Evolutionary conservation across 2,888 invertebrate species (phyloP).

Genomic region (Malachius bipustulatus): DNA sequence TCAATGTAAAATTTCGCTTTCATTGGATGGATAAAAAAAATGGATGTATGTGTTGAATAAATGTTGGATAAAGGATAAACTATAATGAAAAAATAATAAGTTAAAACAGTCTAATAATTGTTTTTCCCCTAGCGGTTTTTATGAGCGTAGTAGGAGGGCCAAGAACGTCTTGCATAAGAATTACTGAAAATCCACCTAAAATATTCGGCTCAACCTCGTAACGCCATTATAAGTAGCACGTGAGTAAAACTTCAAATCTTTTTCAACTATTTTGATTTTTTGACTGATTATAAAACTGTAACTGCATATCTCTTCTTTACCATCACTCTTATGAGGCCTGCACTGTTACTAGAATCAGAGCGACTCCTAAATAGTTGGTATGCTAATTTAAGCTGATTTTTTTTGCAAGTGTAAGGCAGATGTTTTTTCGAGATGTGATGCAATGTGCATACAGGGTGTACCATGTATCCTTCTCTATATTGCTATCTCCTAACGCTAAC

Average conservation of each 20-base stretch:
- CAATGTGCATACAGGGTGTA: constrained; percentile 21
- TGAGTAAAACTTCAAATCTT: constrained; percentile 11
- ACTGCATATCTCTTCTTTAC: no score
- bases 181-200: constrained; percentile 11
- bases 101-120: constrained; percentile 11
- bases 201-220: constrained; percentile 8
- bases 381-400: constrained; percentile 21
- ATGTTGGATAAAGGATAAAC: no score
- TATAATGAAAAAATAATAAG: no score
- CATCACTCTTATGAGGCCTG: no score
- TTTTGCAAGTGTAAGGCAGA: constrained; percentile 22
- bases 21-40: no score
- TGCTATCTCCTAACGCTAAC: no score
- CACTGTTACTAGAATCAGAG: no score
- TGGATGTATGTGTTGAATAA: no score
- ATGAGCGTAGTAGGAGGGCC: constrained; percentile 14
- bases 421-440: constrained; percentile 23
- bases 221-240: constrained; percentile 10
- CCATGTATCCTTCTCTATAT: no score
- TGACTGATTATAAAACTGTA: constrained; percentile 11
- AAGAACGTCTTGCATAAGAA: constrained; percentile 11
- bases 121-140: constrained; percentile 15
- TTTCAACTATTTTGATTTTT: constrained; percentile 11
- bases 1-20: no score
- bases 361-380: constrained; percentile 11